Conservation (phyloP, 2,797 vertebrate species). For the Squalus acanthias region DNA sequence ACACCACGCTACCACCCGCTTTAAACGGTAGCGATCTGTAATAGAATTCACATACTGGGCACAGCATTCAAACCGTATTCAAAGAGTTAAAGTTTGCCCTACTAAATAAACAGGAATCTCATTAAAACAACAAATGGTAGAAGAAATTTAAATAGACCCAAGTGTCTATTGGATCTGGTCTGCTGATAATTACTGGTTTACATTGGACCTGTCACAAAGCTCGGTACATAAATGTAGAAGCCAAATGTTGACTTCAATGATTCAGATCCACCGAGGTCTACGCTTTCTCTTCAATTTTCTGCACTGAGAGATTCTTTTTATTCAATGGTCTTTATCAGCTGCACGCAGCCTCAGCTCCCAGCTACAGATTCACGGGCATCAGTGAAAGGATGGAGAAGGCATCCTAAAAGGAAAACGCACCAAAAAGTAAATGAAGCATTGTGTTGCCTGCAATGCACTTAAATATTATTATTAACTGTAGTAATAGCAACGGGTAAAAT, state of each 20-base stretch:
- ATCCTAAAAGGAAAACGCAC: neutral
- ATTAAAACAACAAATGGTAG: neutral
- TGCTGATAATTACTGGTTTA: neutral
- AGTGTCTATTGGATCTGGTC: neutral
- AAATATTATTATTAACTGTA: neutral
- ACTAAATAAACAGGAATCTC: neutral
- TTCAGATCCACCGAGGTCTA: neutral
- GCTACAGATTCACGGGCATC: neutral
- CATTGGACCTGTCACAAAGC: neutral
- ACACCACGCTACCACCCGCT: neutral
- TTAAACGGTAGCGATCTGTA: neutral
- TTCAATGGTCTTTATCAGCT: neutral
- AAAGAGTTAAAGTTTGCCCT: neutral
- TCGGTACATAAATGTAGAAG: neutral
- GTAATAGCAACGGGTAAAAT: neutral
- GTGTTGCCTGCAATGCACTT: neutral
- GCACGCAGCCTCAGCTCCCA: neutral
- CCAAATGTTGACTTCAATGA: neutral
- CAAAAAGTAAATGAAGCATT: neutral
- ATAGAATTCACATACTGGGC: neutral
- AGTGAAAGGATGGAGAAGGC: neutral
- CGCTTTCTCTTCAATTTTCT: neutral
- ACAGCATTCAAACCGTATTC: neutral
- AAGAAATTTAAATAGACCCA: neutral
- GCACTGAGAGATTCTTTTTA: neutral